Evolutionary conservation across 2,113 vertebrate species (phyloP).

Genomic region (Bubo bubo): DNA sequence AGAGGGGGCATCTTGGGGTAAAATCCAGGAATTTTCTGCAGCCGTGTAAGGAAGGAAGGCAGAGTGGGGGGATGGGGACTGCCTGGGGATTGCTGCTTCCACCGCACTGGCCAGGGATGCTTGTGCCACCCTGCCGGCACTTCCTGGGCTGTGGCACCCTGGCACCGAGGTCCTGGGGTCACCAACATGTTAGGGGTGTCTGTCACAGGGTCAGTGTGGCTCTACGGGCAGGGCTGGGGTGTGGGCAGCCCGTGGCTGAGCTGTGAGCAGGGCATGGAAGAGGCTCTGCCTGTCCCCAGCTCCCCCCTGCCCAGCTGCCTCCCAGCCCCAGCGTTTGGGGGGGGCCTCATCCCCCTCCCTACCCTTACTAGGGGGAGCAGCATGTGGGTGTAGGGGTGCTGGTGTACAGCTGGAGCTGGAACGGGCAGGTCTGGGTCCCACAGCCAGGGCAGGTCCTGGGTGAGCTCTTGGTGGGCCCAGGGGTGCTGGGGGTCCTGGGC

Average conservation of each 20-base stretch:
- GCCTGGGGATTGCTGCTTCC: not conserved
- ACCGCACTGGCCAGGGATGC: fast-evolving
- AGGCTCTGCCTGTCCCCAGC: not conserved
- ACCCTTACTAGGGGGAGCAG: not conserved
- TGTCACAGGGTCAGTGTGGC: fast-evolving
- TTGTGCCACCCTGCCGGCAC: not conserved
- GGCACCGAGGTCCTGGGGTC: not conserved
- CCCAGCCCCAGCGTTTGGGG: not conserved
- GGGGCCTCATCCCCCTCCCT: not conserved
- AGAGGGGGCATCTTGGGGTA: constrained; percentile 71
- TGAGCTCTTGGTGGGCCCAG: not conserved
- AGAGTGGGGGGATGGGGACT: not conserved
- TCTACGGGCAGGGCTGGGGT: not conserved
- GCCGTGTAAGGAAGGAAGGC: not conserved
- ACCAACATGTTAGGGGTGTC: fast-evolving
- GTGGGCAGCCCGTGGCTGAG: not conserved
- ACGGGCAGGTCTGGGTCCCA: not conserved
- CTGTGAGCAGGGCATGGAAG: not conserved
- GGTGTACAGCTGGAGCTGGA: not conserved
- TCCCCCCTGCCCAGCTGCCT: not conserved
- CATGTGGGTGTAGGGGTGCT: fast-evolving
- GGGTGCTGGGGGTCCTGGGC: not conserved
- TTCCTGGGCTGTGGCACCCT: not conserved
- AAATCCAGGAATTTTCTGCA: constrained; percentile 70
- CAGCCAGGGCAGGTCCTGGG: fast-evolving